phyloP scores from a whole-genome alignment of 1,140 invertebrate species.

The Drosophila sulfurigaster region DNA sequence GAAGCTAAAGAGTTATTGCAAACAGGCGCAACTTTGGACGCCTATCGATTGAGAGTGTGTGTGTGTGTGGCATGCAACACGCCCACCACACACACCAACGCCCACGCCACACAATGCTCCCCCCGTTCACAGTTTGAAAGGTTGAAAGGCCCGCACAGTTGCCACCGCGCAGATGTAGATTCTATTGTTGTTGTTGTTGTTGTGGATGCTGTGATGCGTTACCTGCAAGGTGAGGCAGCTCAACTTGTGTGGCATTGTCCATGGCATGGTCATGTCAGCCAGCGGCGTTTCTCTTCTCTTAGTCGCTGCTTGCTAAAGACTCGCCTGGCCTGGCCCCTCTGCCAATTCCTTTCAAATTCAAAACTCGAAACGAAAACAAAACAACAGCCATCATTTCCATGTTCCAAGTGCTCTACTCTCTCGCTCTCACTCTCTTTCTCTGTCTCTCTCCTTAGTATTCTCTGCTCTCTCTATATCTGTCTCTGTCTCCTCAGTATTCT shows the following conservation, averaged over 20 bases:
- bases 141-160: slow-evolving; percentile 9
- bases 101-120: slow-evolving; percentile 25
- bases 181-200: neutral
- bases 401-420: slow-evolving; percentile 15
- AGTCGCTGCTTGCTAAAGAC: neutral
- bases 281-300: slow-evolving; percentile 39
- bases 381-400: slow-evolving; percentile 50
- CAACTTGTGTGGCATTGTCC: slow-evolving; percentile 64
- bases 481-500: neutral
- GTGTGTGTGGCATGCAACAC: slow-evolving; percentile 22
- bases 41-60: slow-evolving; percentile 34
- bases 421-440: too few relatives aligned
- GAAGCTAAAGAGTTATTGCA: neutral
- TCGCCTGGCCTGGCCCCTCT: slow-evolving; percentile 14
- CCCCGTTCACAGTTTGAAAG: neutral
- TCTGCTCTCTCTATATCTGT: too few relatives aligned
- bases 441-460: too few relatives aligned
- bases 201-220: slow-evolving; percentile 7
- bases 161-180: neutral
- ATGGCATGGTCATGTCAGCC: slow-evolving; percentile 59
- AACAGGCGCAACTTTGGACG: slow-evolving; percentile 16
- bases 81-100: slow-evolving; percentile 1
- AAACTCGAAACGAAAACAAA: slow-evolving; percentile 36
- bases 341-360: slow-evolving; percentile 70
- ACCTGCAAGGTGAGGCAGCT: slow-evolving; percentile 39